phyloP scores from a whole-genome alignment of 2,113 vertebrate genomes.

The Gambusia holbrooki region DNA sequence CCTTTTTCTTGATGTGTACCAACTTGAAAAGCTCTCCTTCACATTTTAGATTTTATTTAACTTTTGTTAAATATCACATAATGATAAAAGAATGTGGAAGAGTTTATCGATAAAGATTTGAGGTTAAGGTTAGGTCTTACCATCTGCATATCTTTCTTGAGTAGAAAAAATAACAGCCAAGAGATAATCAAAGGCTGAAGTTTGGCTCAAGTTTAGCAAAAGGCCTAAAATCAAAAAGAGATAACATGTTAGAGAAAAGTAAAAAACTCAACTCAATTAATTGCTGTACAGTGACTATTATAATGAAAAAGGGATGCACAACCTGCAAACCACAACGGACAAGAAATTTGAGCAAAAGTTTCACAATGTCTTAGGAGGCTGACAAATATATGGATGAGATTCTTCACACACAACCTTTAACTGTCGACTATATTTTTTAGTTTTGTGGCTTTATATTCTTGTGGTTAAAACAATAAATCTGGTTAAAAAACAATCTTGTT shows the following conservation, averaged over 20 bases:
- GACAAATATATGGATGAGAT: too few species aligned
- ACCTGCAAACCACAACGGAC: too few species aligned
- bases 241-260: background rate
- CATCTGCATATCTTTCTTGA: background rate
- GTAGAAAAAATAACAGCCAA: too few species aligned
- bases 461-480: too few species aligned
- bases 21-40: background rate
- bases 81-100: background rate
- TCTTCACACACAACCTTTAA: too few species aligned
- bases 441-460: too few species aligned
- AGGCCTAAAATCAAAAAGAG: background rate
- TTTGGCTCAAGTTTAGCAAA: background rate
- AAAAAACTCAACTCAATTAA: background rate
- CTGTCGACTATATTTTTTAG: too few species aligned
- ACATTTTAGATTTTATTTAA: background rate
- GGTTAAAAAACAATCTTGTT: too few species aligned
- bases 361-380: too few species aligned
- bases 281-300: too few species aligned
- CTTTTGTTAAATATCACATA: background rate
- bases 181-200: background rate
- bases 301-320: too few species aligned
- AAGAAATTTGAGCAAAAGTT: too few species aligned
- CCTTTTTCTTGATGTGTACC: conserved; percentile 1
- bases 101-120: background rate
- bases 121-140: background rate